Evolutionary conservation across 2,888 invertebrate genomes (phyloP).

Genomic region (Heliconius hortense): DNA sequence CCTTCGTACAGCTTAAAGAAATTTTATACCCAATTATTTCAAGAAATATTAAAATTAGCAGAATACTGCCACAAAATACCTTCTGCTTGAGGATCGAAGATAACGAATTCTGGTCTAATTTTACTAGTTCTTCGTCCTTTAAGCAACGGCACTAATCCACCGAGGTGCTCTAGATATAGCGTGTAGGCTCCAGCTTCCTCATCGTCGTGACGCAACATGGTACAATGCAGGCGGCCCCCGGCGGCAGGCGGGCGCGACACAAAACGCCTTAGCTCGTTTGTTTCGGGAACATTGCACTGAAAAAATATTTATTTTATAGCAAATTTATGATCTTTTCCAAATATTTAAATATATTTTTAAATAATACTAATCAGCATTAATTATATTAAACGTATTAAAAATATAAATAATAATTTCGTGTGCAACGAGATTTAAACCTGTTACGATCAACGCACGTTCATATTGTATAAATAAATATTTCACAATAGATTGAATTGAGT

Average conservation of each 20-base stretch:
- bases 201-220: slow-evolving; percentile 97
- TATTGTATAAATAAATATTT: too few species aligned
- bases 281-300: slow-evolving; percentile 97
- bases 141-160: slow-evolving; percentile 96
- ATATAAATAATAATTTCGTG: not conserved
- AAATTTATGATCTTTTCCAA: not conserved
- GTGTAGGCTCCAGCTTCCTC: slow-evolving; percentile 91
- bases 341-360: not conserved
- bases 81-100: slow-evolving; percentile 94
- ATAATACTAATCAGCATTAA: not conserved
- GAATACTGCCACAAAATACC: slow-evolving; percentile 81
- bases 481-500: too few species aligned
- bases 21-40: too few species aligned
- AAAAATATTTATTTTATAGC: not conserved
- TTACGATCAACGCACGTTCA: too few species aligned
- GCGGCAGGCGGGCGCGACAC: slow-evolving; percentile 93
- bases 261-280: slow-evolving; percentile 93
- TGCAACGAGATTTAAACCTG: not conserved
- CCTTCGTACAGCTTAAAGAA: too few species aligned
- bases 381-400: not conserved
- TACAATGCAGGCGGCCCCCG: slow-evolving; percentile 96
- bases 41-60: not conserved
- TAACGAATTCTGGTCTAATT: slow-evolving; percentile 98
- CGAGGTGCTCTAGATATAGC: slow-evolving; percentile 96
- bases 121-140: slow-evolving; percentile 98